Percentiles rank a stretch among this genome's conserved stretches.
phyloP scores from a whole-genome alignment of 2,797 vertebrate genomes.

The Peromyscus melanophrys region DNA sequence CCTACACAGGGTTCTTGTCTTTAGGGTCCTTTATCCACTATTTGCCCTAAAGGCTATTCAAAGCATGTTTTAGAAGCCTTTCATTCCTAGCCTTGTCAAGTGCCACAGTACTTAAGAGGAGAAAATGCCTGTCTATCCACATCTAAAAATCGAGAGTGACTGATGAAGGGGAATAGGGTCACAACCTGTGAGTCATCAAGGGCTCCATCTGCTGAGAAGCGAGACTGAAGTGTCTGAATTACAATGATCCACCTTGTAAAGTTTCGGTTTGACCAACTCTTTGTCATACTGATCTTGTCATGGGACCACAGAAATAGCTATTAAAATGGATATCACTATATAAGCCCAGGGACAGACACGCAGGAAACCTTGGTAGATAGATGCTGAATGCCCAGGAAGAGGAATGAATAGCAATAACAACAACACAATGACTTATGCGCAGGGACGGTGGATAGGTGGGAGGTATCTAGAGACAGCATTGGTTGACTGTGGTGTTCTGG shows the following conservation, averaged over 20 bases:
- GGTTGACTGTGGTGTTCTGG: neutral
- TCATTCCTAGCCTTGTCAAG: neutral
- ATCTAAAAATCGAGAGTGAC: conserved; percentile 33
- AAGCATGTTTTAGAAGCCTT: neutral
- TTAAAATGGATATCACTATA: neutral
- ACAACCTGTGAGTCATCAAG: conserved; percentile 72
- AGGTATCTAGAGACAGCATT: neutral
- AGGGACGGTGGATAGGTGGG: no score
- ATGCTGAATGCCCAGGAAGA: neutral
- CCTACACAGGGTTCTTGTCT: neutral
- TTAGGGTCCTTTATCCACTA: neutral
- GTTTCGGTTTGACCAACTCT: conserved; percentile 57
- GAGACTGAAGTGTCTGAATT: conserved; percentile 78
- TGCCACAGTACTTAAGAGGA: neutral
- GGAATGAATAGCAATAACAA: no score
- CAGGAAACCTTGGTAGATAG: neutral
- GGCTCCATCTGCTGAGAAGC: conserved; percentile 20
- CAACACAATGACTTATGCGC: neutral
- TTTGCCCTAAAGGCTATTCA: neutral
- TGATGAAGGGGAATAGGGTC: conserved; percentile 37
- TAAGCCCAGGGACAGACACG: neutral
- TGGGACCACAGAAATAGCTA: neutral
- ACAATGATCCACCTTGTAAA: conserved; percentile 71
- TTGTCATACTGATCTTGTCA: conserved; percentile 46
- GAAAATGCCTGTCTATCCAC: conserved; percentile 15